Evolutionary conservation across 2,113 vertebrate species (phyloP).

Genomic region (Entelurus aequoreus): DNA sequence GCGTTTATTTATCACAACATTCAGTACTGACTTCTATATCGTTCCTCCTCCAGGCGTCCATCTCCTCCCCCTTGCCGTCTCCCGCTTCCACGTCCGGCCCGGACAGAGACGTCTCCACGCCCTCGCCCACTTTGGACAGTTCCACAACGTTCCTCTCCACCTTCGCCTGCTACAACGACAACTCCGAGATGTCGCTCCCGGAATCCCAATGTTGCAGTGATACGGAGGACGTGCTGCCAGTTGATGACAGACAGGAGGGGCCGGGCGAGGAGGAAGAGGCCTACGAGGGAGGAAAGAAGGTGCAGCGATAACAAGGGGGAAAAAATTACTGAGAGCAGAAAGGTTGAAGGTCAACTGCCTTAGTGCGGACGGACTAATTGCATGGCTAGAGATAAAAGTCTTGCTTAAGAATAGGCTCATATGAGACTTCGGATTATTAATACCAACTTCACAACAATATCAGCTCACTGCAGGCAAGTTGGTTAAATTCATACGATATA

Average conservation of each 20-base stretch:
- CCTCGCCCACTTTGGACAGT: conserved; percentile 54
- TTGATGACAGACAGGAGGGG: neutral
- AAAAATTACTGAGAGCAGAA: neutral
- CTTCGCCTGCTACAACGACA: conserved; percentile 18
- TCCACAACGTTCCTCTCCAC: conserved; percentile 53
- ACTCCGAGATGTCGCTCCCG: conserved; percentile 49
- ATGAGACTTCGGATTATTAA: too few species aligned
- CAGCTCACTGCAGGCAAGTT: neutral
- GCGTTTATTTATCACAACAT: neutral
- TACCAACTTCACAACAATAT: neutral
- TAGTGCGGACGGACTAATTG: too few species aligned
- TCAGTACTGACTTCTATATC: neutral
- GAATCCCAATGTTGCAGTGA: conserved; percentile 1
- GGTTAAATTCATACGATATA: neutral
- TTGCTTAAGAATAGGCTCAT: too few species aligned
- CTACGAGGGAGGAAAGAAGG: conserved; percentile 16
- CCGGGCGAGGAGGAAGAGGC: conserved; percentile 15
- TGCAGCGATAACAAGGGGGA: conserved; percentile 2
- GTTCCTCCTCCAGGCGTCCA: conserved; percentile 57
- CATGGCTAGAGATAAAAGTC: too few species aligned
- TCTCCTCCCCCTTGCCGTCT: conserved; percentile 53
- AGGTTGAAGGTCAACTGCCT: neutral
- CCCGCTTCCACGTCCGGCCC: conserved; percentile 39
- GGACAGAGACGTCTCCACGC: conserved; percentile 34
- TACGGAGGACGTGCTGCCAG: conserved; percentile 52